Base-by-base conservation (phyloP, 2,888 invertebrate genomes). In the Ophion costatus region DNA sequence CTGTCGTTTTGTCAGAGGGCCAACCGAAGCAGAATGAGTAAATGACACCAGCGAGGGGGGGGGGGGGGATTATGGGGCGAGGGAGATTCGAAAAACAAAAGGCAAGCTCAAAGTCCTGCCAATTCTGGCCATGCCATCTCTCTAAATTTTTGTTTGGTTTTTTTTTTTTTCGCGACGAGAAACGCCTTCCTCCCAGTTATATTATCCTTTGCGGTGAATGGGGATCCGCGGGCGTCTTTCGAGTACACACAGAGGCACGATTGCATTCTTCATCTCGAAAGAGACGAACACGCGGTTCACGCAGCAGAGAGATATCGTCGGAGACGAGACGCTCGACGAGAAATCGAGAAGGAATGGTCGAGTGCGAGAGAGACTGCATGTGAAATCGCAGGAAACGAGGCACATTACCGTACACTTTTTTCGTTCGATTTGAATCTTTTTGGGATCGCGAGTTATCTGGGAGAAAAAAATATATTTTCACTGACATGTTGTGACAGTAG, bases 251-350 rank as follows among this genome's bases (percentile, higher is more conserved):
- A 38, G 7, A 38, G 38, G 7, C 69, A 38, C 63, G 83, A 81
- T 74, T 75, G 84, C 84, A 84, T 82, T 82, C 82, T 82, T 42
- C 70, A 38, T 38, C 38, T 38, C 29, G 29, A 29, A 29, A 29
- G 29, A 29, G 29, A 29, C 29, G 29, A 29, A 29, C 29, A 29
- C 29, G 38, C 38, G 38, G 38, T 1, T 6, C 2, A 7, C 38
- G 38, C 38, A 38, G 38, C 38, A 38, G 38, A 38, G 9, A 73
- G 33, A 71, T 57, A 71, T 7, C 24, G 2, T 29, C 20, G 73
- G 61, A 29, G n/a, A 38, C 29, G 69, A 69, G 51, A 33, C 29
- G 10, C 42, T 38, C 24, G 33, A 29, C 56, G 59, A 81, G 78
- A 78, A 75, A 75, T 75, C 69, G 64, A 42, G 38, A 57, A 22